A percentile compares a stretch with the other conserved stretches of the same genome.
Evolutionary conservation across 2,888 invertebrate species (phyloP).

Genomic region (Zygogramma bicolorata): DNA sequence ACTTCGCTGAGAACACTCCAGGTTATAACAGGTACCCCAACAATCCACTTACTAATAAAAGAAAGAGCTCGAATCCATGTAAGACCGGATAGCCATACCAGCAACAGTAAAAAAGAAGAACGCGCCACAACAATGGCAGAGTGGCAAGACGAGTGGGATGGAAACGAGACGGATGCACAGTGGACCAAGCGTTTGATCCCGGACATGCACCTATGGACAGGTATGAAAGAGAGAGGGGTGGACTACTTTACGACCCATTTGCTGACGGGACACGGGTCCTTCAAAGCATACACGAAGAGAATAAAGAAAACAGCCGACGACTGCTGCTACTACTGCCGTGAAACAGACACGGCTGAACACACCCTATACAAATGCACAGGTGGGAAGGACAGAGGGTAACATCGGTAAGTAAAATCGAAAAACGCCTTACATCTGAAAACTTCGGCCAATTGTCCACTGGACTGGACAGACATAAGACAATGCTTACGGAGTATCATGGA

Average conservation of each 20-base stretch:
- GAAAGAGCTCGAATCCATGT: not conserved
- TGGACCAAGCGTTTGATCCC: not conserved
- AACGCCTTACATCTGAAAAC: no score
- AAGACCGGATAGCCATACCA: not conserved
- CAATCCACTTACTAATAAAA: not conserved
- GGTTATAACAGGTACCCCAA: not conserved
- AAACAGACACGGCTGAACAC: slow-evolving; percentile 23
- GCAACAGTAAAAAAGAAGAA: not conserved
- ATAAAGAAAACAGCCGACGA: slow-evolving; percentile 16
- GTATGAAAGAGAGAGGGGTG: not conserved
- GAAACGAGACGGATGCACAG: not conserved
- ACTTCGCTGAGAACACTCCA: slow-evolving; percentile 1
- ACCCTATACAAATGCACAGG: slow-evolving; percentile 4
- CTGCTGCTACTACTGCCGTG: slow-evolving; percentile 20
- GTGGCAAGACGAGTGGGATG: not conserved
- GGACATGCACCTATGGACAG: not conserved
- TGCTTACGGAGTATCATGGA: not conserved
- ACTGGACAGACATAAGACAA: no score
- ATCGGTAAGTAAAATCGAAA: no score
- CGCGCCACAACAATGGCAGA: not conserved
- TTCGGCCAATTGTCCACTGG: no score
- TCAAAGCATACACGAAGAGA: slow-evolving; percentile 16
- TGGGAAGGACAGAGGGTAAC: not conserved
- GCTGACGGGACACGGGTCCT: slow-evolving; percentile 23
- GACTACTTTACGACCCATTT: slow-evolving; percentile 15